Evolutionary conservation across 1,140 invertebrate species (phyloP).

Genomic region (Leptestheria dahalacensis): DNA sequence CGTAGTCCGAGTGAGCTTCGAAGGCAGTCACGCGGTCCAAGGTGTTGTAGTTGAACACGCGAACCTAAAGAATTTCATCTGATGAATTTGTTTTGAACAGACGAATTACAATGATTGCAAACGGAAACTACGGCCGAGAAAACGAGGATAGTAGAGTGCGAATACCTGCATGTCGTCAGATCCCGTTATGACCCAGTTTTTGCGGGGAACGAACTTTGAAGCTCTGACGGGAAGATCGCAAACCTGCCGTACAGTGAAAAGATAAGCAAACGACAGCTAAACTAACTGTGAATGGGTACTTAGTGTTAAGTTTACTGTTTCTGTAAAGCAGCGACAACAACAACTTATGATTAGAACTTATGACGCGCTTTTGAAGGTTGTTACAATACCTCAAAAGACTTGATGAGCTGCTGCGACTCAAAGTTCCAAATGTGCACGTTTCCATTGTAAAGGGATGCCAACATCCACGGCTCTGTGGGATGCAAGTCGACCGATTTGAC

Average conservation of each 20-base stretch:
- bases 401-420: constrained; percentile 82
- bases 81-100: background rate
- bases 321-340: too few species aligned
- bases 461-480: constrained; percentile 94
- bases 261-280: too few species aligned
- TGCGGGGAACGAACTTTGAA: constrained; percentile 88
- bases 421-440: constrained; percentile 99
- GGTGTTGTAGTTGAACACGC: constrained; percentile 98
- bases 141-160: constrained; percentile 1
- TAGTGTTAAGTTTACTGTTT: too few species aligned
- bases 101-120: too few species aligned
- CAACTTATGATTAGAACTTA: constrained; percentile 9
- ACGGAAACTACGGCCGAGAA: background rate
- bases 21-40: constrained; percentile 87
- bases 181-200: constrained; percentile 97
- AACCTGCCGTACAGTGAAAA: too few species aligned
- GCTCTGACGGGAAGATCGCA: constrained; percentile 91
- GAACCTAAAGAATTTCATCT: constrained; percentile 39
- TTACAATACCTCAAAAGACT: constrained; percentile 63
- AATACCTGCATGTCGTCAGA: constrained; percentile 81
- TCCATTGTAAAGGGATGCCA: constrained; percentile 94
- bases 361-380: background rate
- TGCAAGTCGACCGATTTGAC: constrained; percentile 97
- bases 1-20: constrained; percentile 97
- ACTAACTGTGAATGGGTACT: too few species aligned